phyloP scores from a whole-genome alignment of 2,888 invertebrate genomes.

The Pelosia muscerda region DNA sequence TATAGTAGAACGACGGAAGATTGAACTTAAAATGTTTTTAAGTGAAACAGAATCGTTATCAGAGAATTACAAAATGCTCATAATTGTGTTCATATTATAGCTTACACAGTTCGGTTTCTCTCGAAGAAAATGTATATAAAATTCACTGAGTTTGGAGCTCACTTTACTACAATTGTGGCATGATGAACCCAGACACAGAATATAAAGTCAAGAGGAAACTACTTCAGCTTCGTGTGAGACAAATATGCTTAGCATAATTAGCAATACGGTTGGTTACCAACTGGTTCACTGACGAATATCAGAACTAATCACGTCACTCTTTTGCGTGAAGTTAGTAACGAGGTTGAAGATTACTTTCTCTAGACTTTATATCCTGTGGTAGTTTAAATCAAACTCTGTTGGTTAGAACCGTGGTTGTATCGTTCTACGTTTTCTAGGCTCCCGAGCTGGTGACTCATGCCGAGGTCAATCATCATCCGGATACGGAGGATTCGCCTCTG shows the following conservation, averaged over 20 bases:
- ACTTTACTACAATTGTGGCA: constrained; percentile 5
- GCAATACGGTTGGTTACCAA: not conserved
- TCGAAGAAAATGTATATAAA: not conserved
- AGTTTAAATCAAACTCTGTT: not conserved
- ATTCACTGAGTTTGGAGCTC: not conserved
- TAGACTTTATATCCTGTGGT: not conserved
- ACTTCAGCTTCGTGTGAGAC: not conserved
- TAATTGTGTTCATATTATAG: not conserved
- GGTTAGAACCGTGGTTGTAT: not conserved
- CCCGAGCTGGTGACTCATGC: constrained; percentile 85
- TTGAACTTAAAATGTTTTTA: not conserved
- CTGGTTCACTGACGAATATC: too few relatives aligned
- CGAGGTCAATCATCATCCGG: constrained; percentile 86
- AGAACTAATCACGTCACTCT: not conserved
- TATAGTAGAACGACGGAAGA: not conserved
- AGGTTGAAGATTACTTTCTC: not conserved
- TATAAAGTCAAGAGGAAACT: not conserved
- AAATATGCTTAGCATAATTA: not conserved
- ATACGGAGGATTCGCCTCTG: constrained; percentile 86
- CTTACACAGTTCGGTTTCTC: not conserved
- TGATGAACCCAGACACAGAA: not conserved
- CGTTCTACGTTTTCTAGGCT: constrained; percentile 56
- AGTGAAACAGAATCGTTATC: constrained; percentile 2
- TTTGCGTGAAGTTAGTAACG: not conserved
- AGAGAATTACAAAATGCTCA: not conserved